Conservation (phyloP, 2,797 vertebrate genomes). For the Cuculus canorus region DNA sequence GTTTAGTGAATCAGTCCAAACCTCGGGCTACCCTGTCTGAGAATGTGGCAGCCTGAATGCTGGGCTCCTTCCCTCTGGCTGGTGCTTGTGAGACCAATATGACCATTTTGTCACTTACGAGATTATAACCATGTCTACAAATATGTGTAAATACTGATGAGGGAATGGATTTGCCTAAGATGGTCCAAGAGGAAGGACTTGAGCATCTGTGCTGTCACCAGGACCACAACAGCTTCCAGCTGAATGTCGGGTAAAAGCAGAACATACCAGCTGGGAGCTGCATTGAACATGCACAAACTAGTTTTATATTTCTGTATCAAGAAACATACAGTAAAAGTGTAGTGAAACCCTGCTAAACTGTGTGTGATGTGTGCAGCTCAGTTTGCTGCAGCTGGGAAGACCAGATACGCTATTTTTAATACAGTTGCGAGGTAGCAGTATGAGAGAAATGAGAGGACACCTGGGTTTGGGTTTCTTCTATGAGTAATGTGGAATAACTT, state of each 20-base stretch:
- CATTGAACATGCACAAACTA: background rate
- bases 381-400: background rate
- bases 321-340: background rate
- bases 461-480: background rate
- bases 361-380: background rate
- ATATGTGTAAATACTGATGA: background rate
- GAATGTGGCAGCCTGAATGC: background rate
- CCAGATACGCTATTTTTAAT: background rate
- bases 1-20: background rate
- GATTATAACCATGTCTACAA: background rate
- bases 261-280: slow-evolving; percentile 6
- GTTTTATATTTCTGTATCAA: background rate
- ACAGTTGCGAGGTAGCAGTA: background rate
- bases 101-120: background rate
- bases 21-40: background rate
- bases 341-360: background rate
- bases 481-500: background rate
- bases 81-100: background rate
- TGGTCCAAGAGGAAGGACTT: background rate
- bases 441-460: background rate
- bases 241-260: slow-evolving; percentile 23
- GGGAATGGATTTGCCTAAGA: background rate
- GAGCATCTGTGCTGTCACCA: background rate
- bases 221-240: background rate
- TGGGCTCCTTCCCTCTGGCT: background rate